phyloP scores from a whole-genome alignment of 2,113 vertebrate species.

The Ginglymostoma cirratum region DNA sequence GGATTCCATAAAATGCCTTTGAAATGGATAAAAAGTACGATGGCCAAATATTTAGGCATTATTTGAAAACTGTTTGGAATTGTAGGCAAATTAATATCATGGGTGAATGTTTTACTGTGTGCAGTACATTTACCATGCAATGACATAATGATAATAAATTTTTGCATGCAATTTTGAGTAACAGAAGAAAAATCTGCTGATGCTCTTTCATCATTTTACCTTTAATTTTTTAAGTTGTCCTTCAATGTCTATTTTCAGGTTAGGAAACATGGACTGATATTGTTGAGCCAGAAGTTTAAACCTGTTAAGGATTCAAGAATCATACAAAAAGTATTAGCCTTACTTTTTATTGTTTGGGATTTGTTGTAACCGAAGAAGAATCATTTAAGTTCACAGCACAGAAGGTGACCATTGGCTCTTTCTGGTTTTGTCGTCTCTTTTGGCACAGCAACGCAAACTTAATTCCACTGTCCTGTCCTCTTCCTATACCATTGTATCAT shows the following conservation, averaged over 20 bases:
- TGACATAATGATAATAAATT: background rate
- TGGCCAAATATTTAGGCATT: background rate
- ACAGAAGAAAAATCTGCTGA: background rate
- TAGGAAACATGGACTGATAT: conserved; percentile 88
- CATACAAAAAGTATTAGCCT: background rate
- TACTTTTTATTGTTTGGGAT: background rate
- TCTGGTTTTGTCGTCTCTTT: background rate
- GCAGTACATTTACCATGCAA: background rate
- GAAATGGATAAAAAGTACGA: background rate
- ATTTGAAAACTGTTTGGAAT: background rate
- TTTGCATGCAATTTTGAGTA: background rate
- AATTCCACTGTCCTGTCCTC: background rate
- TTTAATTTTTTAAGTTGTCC: conserved; percentile 84
- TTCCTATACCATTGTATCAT: background rate
- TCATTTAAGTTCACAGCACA: background rate
- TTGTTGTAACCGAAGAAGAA: background rate
- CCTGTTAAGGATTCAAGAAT: conserved; percentile 53
- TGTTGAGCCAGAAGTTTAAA: conserved; percentile 87
- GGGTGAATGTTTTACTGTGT: background rate
- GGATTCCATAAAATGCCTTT: background rate
- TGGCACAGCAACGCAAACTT: background rate
- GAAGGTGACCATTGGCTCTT: background rate
- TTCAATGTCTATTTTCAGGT: conserved; percentile 75
- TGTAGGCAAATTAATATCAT: background rate
- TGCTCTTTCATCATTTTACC: conserved; percentile 53